Conservation (phyloP, 53 echinoderm and acorn worm genomes). For the Henricia sp. region DNA sequence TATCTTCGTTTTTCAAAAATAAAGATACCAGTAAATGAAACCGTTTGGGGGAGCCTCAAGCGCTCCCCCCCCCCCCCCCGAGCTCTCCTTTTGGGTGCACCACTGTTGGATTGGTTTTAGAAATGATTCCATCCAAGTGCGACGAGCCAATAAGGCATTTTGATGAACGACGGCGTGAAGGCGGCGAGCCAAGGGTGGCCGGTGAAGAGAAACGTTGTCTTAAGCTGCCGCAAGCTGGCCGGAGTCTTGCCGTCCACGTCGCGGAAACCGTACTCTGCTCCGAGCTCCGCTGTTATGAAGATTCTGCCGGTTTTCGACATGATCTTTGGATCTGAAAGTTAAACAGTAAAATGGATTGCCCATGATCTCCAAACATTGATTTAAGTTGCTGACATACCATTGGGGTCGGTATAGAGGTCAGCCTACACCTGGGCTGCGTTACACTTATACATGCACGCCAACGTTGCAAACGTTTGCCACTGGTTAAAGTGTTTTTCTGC, state of each 20-base stretch:
- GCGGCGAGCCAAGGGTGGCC: constrained; percentile 74
- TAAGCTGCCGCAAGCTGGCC: constrained; percentile 52
- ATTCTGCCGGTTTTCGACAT: constrained; percentile 76
- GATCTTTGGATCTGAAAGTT: constrained; percentile 58
- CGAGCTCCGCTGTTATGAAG: constrained; percentile 70
- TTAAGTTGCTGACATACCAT: too few species aligned
- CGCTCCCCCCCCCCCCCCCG: too few species aligned
- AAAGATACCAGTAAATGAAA: too few species aligned
- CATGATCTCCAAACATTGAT: too few species aligned
- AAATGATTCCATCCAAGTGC: constrained; percentile 21
- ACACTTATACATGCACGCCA: too few species aligned
- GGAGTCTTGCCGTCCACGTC: constrained; percentile 72
- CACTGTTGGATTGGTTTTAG: background rate
- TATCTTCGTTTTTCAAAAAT: too few species aligned
- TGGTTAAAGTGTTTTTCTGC: too few species aligned
- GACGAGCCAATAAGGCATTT: constrained; percentile 70
- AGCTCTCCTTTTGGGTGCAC: too few species aligned
- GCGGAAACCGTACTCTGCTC: constrained; percentile 71
- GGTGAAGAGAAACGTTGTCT: constrained; percentile 15
- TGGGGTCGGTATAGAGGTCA: too few species aligned
- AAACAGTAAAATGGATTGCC: background rate
- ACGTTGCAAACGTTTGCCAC: too few species aligned
- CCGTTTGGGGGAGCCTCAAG: too few species aligned
- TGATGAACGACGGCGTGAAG: constrained; percentile 66
- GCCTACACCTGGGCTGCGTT: too few species aligned